phyloP scores from a whole-genome alignment of 1,140 invertebrate species.

The Aphidius gifuensis region DNA sequence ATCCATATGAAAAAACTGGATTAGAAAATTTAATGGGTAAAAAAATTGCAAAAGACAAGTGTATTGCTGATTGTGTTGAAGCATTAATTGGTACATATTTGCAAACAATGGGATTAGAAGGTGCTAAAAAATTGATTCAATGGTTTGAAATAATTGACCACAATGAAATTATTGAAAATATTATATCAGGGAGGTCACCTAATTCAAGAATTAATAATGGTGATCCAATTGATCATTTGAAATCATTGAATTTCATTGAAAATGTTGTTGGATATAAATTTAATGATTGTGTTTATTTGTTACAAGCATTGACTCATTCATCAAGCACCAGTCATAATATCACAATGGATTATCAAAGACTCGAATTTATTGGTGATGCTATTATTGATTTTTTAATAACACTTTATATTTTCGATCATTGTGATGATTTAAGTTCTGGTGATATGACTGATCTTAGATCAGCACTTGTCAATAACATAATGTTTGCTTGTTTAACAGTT shows the following conservation, averaged over 20 bases:
- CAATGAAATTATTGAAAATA: constrained; percentile 52
- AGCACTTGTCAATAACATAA: constrained; percentile 93
- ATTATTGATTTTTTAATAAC: constrained; percentile 91
- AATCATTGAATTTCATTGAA: constrained; percentile 57
- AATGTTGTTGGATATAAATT: constrained; percentile 66
- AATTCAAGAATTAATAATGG: constrained; percentile 39
- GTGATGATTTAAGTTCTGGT: constrained; percentile 68
- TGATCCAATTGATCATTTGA: constrained; percentile 50
- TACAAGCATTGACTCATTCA: constrained; percentile 89
- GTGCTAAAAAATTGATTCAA: constrained; percentile 65
- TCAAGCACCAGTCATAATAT: constrained; percentile 81
- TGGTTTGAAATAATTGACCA: constrained; percentile 57
- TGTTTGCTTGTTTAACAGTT: constrained; percentile 87
- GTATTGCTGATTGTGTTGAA: constrained; percentile 79
- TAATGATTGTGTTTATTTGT: constrained; percentile 53
- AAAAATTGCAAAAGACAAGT: constrained; percentile 61
- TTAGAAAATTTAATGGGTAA: constrained; percentile 52
- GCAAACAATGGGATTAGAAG: constrained; percentile 54
- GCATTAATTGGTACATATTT: constrained; percentile 80
- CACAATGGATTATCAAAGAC: constrained; percentile 87
- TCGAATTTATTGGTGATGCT: constrained; percentile 96
- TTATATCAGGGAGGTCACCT: constrained; percentile 38
- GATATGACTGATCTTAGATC: constrained; percentile 88
- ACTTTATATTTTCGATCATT: constrained; percentile 77
- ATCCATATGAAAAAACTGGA: constrained; percentile 27